Percentiles rank a stretch among this genome's conserved stretches.
phyloP scores from a whole-genome alignment of 2,888 invertebrate genomes.

The Parnassius mnemosyne region DNA sequence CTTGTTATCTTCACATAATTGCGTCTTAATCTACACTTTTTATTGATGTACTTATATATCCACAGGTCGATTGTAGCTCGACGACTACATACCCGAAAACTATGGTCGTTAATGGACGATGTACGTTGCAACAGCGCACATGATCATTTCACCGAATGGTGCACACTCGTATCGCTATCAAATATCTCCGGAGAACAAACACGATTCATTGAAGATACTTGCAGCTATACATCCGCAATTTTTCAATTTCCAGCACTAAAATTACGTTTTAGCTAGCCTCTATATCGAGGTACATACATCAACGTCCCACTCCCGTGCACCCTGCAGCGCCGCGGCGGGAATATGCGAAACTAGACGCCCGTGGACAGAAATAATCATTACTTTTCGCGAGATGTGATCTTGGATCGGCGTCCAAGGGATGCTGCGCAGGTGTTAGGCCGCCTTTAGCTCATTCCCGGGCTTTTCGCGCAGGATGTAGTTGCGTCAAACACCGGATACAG shows the following conservation, averaged over 20 bases:
- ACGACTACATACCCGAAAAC: slow-evolving; percentile 20
- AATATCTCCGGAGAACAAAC: slow-evolving; percentile 26
- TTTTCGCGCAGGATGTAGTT: slow-evolving; percentile 72
- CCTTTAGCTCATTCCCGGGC: slow-evolving; percentile 69
- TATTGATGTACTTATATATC: slow-evolving; percentile 16
- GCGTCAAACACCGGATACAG: slow-evolving; percentile 60
- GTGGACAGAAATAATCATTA: slow-evolving; percentile 81
- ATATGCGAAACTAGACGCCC: slow-evolving; percentile 68
- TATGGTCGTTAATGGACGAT: slow-evolving; percentile 22
- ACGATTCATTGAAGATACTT: slow-evolving; percentile 33
- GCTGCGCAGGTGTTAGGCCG: slow-evolving; percentile 68
- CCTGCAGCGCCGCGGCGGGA: slow-evolving; percentile 68
- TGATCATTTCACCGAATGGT: slow-evolving; percentile 18
- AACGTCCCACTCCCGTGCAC: slow-evolving; percentile 52
- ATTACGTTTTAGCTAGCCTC: slow-evolving; percentile 65
- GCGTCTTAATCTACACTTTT: slow-evolving; percentile 15
- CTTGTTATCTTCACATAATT: slow-evolving; percentile 22
- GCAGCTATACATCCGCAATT: slow-evolving; percentile 45
- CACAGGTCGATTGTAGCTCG: slow-evolving; percentile 14
- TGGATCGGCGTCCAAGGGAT: slow-evolving; percentile 62
- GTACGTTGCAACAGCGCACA: slow-evolving; percentile 6
- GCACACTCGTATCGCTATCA: slow-evolving; percentile 24
- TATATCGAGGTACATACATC: slow-evolving; percentile 63
- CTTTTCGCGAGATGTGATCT: slow-evolving; percentile 80
- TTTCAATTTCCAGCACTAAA: slow-evolving; percentile 62